phyloP scores from a whole-genome alignment of 2,113 vertebrate species.

The Oriolus oriolus region DNA sequence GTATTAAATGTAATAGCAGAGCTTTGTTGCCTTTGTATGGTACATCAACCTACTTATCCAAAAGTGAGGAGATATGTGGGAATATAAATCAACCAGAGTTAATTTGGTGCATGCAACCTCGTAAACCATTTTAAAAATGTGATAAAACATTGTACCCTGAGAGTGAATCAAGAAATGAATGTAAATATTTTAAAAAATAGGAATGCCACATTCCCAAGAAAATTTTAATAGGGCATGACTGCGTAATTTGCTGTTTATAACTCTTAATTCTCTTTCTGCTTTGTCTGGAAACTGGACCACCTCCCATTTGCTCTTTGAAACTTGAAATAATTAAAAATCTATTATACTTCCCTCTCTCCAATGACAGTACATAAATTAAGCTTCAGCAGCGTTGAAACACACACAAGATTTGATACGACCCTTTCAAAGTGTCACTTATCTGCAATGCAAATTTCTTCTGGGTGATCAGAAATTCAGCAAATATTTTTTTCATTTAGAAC shows the following conservation, averaged over 20 bases:
- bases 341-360: constrained; percentile 21
- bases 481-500: constrained; percentile 17
- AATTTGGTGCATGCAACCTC: background rate
- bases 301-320: constrained; percentile 32
- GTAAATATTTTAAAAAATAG: background rate
- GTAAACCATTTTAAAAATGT: background rate
- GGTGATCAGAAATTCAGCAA: constrained; percentile 34
- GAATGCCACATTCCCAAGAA: background rate
- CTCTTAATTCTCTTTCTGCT: background rate
- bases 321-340: constrained; percentile 66
- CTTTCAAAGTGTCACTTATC: constrained; percentile 32
- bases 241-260: background rate
- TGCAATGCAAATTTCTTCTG: constrained; percentile 56
- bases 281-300: constrained; percentile 1
- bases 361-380: constrained; percentile 67
- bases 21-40: background rate
- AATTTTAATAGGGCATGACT: background rate
- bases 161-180: background rate
- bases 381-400: background rate
- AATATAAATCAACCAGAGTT: background rate
- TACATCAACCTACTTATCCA: background rate
- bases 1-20: background rate
- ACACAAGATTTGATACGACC: constrained; percentile 2
- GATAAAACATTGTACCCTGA: background rate
- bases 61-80: background rate